Conservation (phyloP, 2,113 vertebrate species). For the Drymodes brunneopygia region DNA sequence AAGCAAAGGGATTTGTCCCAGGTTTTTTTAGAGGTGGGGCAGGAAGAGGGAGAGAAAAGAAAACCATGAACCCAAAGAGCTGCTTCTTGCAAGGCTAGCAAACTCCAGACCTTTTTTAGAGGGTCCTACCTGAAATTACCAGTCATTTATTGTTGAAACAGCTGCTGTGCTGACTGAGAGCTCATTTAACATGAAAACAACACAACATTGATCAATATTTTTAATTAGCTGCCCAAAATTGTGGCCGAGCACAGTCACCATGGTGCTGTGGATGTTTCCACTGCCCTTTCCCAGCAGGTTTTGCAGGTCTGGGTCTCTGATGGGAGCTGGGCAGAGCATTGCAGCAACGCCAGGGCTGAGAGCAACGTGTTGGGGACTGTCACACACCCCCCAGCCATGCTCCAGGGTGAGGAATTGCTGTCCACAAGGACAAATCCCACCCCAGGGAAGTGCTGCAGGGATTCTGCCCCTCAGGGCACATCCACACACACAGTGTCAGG, state of each 20-base stretch:
- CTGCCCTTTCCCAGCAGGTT: not conserved
- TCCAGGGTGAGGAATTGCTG: accelerated
- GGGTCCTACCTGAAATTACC: not conserved
- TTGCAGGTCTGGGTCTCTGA: accelerated
- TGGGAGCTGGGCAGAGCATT: accelerated
- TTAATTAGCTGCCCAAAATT: not conserved
- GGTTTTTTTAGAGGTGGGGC: accelerated
- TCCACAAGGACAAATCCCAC: not conserved
- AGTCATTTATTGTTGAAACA: not conserved
- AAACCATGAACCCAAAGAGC: not conserved
- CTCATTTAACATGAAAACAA: not conserved
- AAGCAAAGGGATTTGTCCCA: not conserved
- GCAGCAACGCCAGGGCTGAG: accelerated
- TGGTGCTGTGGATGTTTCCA: not conserved
- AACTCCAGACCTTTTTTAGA: not conserved
- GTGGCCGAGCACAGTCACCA: not conserved
- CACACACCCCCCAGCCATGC: accelerated
- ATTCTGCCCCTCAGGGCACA: not conserved
- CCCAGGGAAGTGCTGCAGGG: accelerated
- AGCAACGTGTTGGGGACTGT: accelerated
- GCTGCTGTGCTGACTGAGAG: not conserved
- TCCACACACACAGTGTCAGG: not conserved
- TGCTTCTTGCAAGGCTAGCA: not conserved
- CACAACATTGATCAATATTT: not conserved
- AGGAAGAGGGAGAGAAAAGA: not conserved